phyloP scores from a whole-genome alignment of 1,140 invertebrate species.

The Lasaia peninsularis region DNA sequence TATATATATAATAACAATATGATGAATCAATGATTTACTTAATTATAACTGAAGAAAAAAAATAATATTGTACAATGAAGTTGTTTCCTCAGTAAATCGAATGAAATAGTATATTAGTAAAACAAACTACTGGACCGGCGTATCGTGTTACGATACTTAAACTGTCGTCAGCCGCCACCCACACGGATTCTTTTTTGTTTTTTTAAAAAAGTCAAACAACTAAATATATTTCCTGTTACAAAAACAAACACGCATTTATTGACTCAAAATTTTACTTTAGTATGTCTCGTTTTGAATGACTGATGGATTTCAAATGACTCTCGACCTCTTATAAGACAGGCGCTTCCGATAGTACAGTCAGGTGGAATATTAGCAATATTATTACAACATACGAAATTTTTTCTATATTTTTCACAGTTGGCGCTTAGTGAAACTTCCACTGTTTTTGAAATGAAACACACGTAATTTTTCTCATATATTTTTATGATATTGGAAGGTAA shows the following conservation, averaged over 20 bases:
- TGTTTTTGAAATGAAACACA: too few species aligned
- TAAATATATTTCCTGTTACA: slow-evolving; percentile 74
- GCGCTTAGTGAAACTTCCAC: too few species aligned
- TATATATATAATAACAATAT: too few species aligned
- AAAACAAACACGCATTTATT: slow-evolving; percentile 73
- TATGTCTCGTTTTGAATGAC: slow-evolving; percentile 61
- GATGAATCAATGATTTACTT: too few species aligned
- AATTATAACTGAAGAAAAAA: too few species aligned
- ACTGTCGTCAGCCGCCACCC: slow-evolving; percentile 73
- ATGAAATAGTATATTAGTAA: slow-evolving; percentile 55
- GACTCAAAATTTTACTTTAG: slow-evolving; percentile 58
- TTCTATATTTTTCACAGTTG: too few species aligned
- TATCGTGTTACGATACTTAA: slow-evolving; percentile 69
- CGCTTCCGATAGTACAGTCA: slow-evolving; percentile 39
- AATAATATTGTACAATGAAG: background rate
- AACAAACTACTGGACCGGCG: slow-evolving; percentile 58
- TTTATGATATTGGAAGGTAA: too few species aligned
- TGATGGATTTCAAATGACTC: slow-evolving; percentile 69
- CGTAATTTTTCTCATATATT: too few species aligned
- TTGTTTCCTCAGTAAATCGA: slow-evolving; percentile 32
- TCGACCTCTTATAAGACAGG: slow-evolving; percentile 43
- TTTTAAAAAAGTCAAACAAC: slow-evolving; percentile 56
- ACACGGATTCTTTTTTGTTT: slow-evolving; percentile 53
- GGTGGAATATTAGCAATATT: background rate
- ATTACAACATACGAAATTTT: too few species aligned